Percentiles rank a stretch among this genome's conserved stretches.
phyloP scores from a whole-genome alignment of 2,797 vertebrate genomes.

The Tokudaia muenninki region DNA sequence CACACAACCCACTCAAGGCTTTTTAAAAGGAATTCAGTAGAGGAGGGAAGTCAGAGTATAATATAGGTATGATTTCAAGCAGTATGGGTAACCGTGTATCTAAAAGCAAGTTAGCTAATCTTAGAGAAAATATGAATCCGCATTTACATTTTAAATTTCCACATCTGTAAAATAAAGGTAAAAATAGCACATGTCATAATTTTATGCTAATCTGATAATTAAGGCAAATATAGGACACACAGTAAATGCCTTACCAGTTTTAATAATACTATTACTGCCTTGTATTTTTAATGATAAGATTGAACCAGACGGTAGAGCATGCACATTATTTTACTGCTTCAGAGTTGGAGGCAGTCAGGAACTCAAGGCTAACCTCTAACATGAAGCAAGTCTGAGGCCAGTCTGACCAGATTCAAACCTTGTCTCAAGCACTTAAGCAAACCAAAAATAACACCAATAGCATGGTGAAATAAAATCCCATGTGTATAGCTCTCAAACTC shows the following conservation, averaged over 20 bases:
- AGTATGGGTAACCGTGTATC: not conserved
- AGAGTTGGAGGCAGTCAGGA: not conserved
- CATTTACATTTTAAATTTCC: conserved; percentile 11
- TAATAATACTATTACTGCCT: not conserved
- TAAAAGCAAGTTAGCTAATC: not conserved
- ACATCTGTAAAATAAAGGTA: not conserved
- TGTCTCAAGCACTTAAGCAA: not conserved
- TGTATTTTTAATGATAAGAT: not conserved
- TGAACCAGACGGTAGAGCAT: not conserved
- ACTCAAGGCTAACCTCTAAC: not conserved
- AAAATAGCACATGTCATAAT: not conserved
- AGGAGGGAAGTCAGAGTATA: not conserved
- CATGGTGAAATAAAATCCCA: not conserved
- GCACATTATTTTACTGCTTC: not conserved
- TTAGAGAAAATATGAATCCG: conserved; percentile 17
- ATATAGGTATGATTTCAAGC: not conserved
- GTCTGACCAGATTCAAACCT: not conserved
- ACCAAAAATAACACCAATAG: not conserved
- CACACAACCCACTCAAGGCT: not conserved
- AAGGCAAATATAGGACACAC: not conserved
- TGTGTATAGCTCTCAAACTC: not conserved
- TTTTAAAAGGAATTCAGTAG: not conserved
- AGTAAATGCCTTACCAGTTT: not conserved
- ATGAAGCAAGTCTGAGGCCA: not conserved
- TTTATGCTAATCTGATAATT: not conserved